Base-by-base conservation (phyloP, 2,797 vertebrate species). In the Lemur catta region DNA sequence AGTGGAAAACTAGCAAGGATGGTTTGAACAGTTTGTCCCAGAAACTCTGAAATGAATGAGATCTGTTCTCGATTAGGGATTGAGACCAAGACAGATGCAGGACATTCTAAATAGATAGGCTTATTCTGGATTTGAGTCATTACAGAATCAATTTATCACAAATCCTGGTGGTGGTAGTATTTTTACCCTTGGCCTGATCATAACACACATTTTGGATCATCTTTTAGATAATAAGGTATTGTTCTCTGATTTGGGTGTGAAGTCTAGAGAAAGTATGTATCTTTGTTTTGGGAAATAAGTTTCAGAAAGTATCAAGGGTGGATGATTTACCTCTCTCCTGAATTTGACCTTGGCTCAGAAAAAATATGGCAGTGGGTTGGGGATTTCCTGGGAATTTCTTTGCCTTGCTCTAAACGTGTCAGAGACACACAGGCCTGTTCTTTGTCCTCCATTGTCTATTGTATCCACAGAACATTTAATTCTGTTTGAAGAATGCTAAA, bases 351-450 rank as follows among this genome's bases (percentile, higher is more conserved):
- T 93, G 72, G 35, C 75, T 85, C 67, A 67, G 65, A 90, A 72
- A 59, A 81, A 92, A 35, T 55, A 33, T 79, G 74, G n/a, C 48
- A 81, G n/a, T 50, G 38, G 35, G 52, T 35, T 90, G 74, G 43
- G 86, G 82, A 93, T 91, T 96, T 95, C 89, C 89, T 91, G 92
- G 48, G 86, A 78, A 65, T 91, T 75, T 94, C 82, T 96, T 76
- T 72, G 67, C 52, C 28, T 14, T 81, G 85, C 52, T 63, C 59
- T 59, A 69, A 74, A 72, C 80, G 65, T 74, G 59, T 88, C 78
- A 55, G 84, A 89, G 61, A 67, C 1, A 2, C 30, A 35, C 15
- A 91, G 20, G n/a, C 55, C 76, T 87, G 57, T 17, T 59, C 43
- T 92, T 67, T 94, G 74, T 79, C 74, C 18, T 91, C 74, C 48